Evolutionary conservation across 1,140 invertebrate genomes (phyloP), one percentile per base, ranked within the genome.

Genomic region (Onthophagus taurus): DNA sequence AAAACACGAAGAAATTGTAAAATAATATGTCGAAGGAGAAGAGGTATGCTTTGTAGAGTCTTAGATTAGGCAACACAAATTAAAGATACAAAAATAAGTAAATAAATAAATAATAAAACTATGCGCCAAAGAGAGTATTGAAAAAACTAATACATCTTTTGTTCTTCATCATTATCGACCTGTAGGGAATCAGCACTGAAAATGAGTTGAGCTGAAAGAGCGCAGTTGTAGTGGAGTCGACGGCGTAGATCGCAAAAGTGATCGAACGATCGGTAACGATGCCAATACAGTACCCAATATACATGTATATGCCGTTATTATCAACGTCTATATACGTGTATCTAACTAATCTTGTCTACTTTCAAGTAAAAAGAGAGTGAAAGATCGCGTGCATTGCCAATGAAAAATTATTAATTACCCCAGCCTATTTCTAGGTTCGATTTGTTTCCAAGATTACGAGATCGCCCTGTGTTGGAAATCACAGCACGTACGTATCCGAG

Each of bases 351-450:
- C n/a, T n/a, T n/a, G n/a, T n/a, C n/a, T n/a, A n/a, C n/a, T n/a
- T n/a, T n/a, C n/a, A n/a, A n/a, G n/a, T n/a, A n/a, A n/a, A n/a
- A n/a, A 47, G 45, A 57, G 59, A 54, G 52, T 55, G 63, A 61
- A 58, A 61, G 64, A 58, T 55, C 54, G 66, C 57, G 56, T 65
- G 65, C 57, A 59, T 59, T 57, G 59, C 59, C 58, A 55, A 65
- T 59, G 66, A 67, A 68, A 21, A 21, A 67, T 64, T 68, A 70
- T 68, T 70, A 71, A 71, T 69, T 62, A 65, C 68, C 68, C 68
- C 67, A 70, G 69, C 59, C 53, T 65, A 65, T 65, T 65, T 65
- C 61, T 65, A 65, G 63, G 63, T 65, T 60, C 63, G 55, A 59
- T 61, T 42, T 53, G 50, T 49, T 49, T 49, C 42, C 52, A 47